phyloP scores from a whole-genome alignment of 92 coral and sea anemone species.

The Porites lobata region DNA sequence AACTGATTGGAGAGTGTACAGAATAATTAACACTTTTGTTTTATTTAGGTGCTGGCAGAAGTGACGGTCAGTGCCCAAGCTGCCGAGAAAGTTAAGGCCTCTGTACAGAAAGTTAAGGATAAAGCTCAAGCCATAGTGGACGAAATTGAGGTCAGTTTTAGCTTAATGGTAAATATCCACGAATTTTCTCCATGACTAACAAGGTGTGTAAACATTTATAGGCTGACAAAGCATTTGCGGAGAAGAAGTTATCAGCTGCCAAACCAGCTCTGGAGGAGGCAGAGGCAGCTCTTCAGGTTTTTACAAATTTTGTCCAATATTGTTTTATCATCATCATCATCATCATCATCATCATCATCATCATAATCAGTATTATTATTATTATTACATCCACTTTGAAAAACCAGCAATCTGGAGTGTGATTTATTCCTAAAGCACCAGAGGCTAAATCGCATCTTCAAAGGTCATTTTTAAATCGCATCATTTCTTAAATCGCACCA shows the following conservation, averaged over 20 bases:
- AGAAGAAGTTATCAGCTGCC: conserved; percentile 85
- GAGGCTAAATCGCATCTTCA: no score
- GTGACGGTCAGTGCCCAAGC: conserved; percentile 97
- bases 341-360: background rate
- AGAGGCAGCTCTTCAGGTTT: conserved; percentile 88
- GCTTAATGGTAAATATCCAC: background rate
- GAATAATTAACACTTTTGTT: no score
- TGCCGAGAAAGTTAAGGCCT: conserved; percentile 91
- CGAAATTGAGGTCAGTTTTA: conserved; percentile 79
- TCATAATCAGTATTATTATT: background rate
- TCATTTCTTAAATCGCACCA: no score
- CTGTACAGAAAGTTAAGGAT: conserved; percentile 93
- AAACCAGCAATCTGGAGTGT: no score
- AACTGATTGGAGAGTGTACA: no score
- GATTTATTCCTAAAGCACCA: no score
- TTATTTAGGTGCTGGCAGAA: conserved; percentile 81
- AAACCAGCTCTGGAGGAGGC: conserved; percentile 92
- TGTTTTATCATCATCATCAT: background rate
- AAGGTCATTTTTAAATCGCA: no score
- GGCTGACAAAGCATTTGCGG: conserved; percentile 92
- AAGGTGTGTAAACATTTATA: conserved; percentile 11
- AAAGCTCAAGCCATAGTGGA: conserved; percentile 94
- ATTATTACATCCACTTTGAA: no score
- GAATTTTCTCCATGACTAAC: background rate
- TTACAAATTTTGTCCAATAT: background rate